A percentile compares a stretch with the other conserved stretches of the same genome.
phyloP scores from a whole-genome alignment of 92 coral and sea anemone species.

The Chrysogorgia sp. region DNA sequence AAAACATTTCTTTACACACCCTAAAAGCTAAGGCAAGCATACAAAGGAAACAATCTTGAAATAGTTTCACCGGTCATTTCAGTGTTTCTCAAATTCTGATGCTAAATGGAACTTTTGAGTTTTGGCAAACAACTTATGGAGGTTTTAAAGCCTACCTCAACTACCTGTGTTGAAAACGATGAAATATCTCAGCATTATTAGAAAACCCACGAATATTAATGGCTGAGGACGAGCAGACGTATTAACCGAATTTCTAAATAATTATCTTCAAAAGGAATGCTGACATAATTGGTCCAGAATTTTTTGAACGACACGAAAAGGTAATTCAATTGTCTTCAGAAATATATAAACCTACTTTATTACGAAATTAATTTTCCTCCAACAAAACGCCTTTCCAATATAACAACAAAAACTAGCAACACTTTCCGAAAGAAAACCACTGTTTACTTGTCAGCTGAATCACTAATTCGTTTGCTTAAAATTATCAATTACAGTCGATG shows the following conservation, averaged over 20 bases:
- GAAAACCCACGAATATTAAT: conserved; percentile 13
- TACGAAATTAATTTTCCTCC: too few relatives aligned
- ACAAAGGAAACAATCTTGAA: too few relatives aligned
- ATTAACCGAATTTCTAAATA: conserved; percentile 6
- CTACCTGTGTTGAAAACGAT: neutral
- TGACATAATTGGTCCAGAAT: too few relatives aligned
- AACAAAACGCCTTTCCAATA: neutral
- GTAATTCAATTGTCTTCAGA: too few relatives aligned
- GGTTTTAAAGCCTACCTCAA: neutral
- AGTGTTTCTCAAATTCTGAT: too few relatives aligned
- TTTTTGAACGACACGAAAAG: neutral
- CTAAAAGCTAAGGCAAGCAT: too few relatives aligned
- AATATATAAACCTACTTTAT: too few relatives aligned
- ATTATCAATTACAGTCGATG: neutral
- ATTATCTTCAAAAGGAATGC: conserved; percentile 10
- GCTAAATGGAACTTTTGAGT: too few relatives aligned
- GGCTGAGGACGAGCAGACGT: neutral
- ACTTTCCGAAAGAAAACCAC: neutral
- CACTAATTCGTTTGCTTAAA: neutral
- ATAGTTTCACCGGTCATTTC: too few relatives aligned
- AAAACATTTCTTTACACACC: too few relatives aligned
- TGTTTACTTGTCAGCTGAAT: neutral
- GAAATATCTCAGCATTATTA: neutral
- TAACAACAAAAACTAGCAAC: neutral
- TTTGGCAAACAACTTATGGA: neutral